Evolutionary conservation across 92 coral and sea anemone genomes (phyloP).

Genomic region (Chrysogorgia sp.): DNA sequence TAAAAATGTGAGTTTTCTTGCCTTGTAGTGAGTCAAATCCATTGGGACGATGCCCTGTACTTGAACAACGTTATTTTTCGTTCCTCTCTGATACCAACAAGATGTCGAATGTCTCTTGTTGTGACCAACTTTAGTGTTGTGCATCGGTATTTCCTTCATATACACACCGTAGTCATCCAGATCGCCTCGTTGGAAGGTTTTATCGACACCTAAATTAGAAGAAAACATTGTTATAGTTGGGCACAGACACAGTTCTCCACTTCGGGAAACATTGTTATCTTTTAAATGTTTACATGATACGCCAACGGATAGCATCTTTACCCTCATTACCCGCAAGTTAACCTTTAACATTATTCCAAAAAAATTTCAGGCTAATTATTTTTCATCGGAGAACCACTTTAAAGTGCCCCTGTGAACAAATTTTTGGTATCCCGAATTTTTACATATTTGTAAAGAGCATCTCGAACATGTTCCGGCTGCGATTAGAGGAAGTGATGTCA

Average conservation of each 20-base stretch:
- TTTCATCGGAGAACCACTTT: too few relatives aligned
- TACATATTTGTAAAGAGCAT: too few relatives aligned
- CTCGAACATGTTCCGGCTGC: too few relatives aligned
- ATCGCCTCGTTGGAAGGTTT: slow-evolving; percentile 93
- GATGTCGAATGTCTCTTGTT: slow-evolving; percentile 72
- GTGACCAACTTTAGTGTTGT: slow-evolving; percentile 74
- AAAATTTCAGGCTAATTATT: too few relatives aligned
- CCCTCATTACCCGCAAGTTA: too few relatives aligned
- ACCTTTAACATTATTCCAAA: too few relatives aligned
- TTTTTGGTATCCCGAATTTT: too few relatives aligned
- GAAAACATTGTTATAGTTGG: neutral
- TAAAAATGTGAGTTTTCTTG: neutral
- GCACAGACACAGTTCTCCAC: neutral
- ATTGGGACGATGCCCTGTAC: slow-evolving; percentile 80
- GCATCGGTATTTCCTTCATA: slow-evolving; percentile 86
- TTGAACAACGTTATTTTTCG: slow-evolving; percentile 73
- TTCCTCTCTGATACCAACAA: slow-evolving; percentile 92
- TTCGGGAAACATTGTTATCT: too few relatives aligned
- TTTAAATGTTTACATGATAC: too few relatives aligned
- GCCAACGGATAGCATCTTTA: too few relatives aligned
- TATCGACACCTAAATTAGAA: slow-evolving; percentile 98
- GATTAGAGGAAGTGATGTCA: too few relatives aligned
- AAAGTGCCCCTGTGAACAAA: too few relatives aligned
- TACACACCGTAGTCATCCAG: slow-evolving; percentile 73
- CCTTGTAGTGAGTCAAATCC: slow-evolving; percentile 73